Conservation (phyloP, 1,140 invertebrate genomes). For the Coenobita brevimanus region DNA sequence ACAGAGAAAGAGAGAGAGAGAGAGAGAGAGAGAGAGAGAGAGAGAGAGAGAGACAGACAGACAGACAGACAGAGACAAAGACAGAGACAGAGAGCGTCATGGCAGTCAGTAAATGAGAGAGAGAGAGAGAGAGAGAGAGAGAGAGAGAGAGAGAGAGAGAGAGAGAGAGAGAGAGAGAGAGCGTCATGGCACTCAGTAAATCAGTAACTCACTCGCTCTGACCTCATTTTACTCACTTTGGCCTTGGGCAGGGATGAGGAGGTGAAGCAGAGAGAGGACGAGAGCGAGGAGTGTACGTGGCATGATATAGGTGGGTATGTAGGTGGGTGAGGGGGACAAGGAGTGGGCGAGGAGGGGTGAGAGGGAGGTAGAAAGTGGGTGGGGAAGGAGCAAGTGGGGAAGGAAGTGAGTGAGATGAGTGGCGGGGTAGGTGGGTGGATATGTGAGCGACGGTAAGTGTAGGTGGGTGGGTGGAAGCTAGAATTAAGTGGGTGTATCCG, state of each 20-base stretch:
- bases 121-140: not conserved
- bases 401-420: too few species aligned
- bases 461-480: not conserved
- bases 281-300: not conserved
- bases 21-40: not conserved
- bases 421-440: not conserved
- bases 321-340: not conserved
- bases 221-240: too few species aligned
- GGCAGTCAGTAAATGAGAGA: too few species aligned
- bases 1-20: not conserved
- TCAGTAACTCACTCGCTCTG: too few species aligned
- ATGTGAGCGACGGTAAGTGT: not conserved
- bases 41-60: not conserved
- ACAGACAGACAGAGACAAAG: too few species aligned
- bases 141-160: not conserved
- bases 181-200: too few species aligned
- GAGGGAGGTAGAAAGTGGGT: not conserved
- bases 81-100: not conserved
- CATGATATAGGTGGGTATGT: not conserved
- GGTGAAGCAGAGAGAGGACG: too few species aligned
- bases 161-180: too few species aligned
- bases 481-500: not conserved
- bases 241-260: too few species aligned
- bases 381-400: not conserved
- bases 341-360: not conserved